phyloP scores from a whole-genome alignment of 2,888 invertebrate species.

The Cheilosia urbana region DNA sequence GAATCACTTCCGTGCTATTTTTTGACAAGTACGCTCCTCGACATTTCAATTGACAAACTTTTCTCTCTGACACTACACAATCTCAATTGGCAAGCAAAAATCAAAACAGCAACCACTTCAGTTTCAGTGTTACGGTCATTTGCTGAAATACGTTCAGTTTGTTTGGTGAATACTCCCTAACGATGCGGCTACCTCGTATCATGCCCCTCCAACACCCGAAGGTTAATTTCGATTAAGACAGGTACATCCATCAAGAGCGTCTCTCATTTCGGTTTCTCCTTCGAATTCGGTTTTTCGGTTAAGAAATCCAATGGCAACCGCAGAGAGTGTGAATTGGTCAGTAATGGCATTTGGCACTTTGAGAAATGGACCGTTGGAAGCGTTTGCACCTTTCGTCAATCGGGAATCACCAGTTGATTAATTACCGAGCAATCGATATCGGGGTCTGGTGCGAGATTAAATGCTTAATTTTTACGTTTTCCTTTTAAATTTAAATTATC shows the following conservation, averaged over 20 bases:
- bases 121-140: constrained; percentile 1
- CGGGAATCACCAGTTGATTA: constrained; percentile 64
- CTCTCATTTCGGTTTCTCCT: constrained; percentile 24
- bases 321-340: constrained; percentile 68
- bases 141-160: background rate
- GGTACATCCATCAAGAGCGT: constrained; percentile 59
- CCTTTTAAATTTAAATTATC: constrained; percentile 43
- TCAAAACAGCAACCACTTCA: background rate
- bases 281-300: constrained; percentile 23
- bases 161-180: constrained; percentile 22
- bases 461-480: constrained; percentile 50
- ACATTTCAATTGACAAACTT: background rate
- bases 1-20: no score
- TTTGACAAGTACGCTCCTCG: no score
- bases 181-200: constrained; percentile 3
- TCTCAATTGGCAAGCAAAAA: background rate
- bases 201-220: constrained; percentile 6
- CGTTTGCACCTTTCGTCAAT: constrained; percentile 75
- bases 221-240: constrained; percentile 72
- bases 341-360: constrained; percentile 74
- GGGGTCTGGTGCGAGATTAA: constrained; percentile 62
- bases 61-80: background rate
- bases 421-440: constrained; percentile 71
- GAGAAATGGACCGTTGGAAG: constrained; percentile 73
- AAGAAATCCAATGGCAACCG: constrained; percentile 34